These are phyloP conservation scores for Aradus depressus DNA, from an alignment of 2,888 invertebrate genomes.

Conservation along the genomic window DNA sequence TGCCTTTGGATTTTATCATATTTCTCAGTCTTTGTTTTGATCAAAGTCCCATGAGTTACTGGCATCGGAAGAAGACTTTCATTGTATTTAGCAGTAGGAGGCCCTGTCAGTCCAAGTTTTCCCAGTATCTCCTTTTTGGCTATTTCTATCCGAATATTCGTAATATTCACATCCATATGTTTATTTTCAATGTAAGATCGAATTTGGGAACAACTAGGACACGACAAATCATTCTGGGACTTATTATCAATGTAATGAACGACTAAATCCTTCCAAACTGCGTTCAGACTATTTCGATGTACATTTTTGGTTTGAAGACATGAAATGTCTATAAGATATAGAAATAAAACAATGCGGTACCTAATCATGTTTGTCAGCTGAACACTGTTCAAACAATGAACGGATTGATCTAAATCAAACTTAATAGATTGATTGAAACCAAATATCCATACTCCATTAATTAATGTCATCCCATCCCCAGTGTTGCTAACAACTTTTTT, in stretches of 20 bases:
- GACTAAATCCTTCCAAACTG: constrained; percentile 21
- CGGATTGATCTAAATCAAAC: too few relatives aligned
- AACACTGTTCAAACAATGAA: too few relatives aligned
- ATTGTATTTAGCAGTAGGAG: constrained; percentile 48
- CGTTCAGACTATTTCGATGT: constrained; percentile 1
- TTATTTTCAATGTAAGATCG: constrained; percentile 13
- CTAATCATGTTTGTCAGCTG: too few relatives aligned
- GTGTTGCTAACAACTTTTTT: too few relatives aligned
- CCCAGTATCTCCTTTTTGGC: constrained; percentile 75
- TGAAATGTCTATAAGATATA: constrained; percentile 5
- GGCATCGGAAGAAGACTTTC: constrained; percentile 59
- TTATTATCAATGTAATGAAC: constrained; percentile 5
- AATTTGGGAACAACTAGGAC: constrained; percentile 20
- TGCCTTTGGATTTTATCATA: background rate
- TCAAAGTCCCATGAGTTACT: constrained; percentile 29
- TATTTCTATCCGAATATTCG: constrained; percentile 61
- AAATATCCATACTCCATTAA: too few relatives aligned
- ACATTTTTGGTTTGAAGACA: constrained; percentile 14
- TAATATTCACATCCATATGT: constrained; percentile 38
- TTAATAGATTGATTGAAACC: too few relatives aligned
- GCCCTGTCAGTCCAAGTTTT: constrained; percentile 64
- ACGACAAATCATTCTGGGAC: constrained; percentile 8
- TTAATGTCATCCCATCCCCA: too few relatives aligned
- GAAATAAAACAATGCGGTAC: too few relatives aligned
- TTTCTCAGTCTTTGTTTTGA: background rate